phyloP scores from a whole-genome alignment of 30 jellyfish, hydroid and myxozoan genomes.

The Sanderia malayensis region DNA sequence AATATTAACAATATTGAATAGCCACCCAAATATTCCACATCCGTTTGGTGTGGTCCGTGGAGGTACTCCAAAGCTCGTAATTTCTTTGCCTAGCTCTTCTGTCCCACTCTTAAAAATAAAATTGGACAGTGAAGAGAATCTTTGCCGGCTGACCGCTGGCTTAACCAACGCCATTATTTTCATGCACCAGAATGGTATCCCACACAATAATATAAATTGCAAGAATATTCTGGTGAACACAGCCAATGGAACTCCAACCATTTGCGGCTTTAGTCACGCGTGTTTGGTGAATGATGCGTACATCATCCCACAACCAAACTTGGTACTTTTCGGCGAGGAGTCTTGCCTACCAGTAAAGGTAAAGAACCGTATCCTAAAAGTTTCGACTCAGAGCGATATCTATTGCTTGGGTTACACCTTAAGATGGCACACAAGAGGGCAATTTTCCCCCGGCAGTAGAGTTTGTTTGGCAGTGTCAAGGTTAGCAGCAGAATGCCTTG shows the following conservation, averaged over 20 bases:
- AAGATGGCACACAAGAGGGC: constrained; percentile 5
- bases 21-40: too few species aligned
- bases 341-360: constrained; percentile 17
- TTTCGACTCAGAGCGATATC: constrained; percentile 8
- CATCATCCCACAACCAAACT: constrained; percentile 1
- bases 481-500: constrained; percentile 19
- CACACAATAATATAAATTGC: too few species aligned
- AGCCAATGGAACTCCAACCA: constrained; percentile 10
- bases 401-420: constrained; percentile 15
- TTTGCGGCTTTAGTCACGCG: constrained; percentile 24
- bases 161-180: too few species aligned
- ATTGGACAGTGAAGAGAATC: too few species aligned
- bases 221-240: neutral
- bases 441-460: neutral
- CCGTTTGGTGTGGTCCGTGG: too few species aligned
- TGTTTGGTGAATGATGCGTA: too few species aligned
- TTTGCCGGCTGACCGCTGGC: too few species aligned
- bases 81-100: too few species aligned
- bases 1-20: too few species aligned
- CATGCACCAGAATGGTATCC: too few species aligned
- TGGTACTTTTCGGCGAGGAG: constrained; percentile 7
- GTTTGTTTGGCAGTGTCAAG: constrained; percentile 7
- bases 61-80: too few species aligned
- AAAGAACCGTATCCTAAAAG: constrained; percentile 6
- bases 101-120: too few species aligned